Percentiles rank a stretch among this genome's conserved stretches.
These are phyloP conservation scores for Eclectus roratus DNA, from an alignment of 2,113 vertebrate species.

Conservation along the genomic window DNA sequence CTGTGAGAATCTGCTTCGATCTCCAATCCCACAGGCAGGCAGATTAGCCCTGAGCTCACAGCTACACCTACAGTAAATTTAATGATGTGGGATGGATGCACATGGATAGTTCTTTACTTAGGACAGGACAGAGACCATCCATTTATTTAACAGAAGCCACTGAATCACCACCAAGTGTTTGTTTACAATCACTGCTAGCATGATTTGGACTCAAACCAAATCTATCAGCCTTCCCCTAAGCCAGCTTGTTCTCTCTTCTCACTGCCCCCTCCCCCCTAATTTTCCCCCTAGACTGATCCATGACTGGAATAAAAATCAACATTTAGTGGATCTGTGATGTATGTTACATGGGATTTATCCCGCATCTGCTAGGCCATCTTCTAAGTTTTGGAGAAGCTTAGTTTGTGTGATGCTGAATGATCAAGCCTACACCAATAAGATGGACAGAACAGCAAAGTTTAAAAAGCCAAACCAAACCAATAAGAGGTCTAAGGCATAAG, in stretches of 20 bases:
- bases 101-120: neutral
- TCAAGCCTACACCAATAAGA: neutral
- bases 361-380: neutral
- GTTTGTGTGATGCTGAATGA: neutral
- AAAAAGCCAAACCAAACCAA: neutral
- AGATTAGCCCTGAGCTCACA: neutral
- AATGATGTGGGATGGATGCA: neutral
- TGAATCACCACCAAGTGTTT: neutral
- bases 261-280: accelerated
- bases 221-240: neutral
- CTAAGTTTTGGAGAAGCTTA: neutral
- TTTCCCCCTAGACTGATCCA: neutral
- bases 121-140: neutral
- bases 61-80: neutral
- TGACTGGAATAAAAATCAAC: neutral
- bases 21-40: neutral
- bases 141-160: neutral
- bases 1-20: neutral
- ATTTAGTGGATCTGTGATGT: neutral
- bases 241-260: neutral
- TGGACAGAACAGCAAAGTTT: neutral
- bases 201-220: neutral
- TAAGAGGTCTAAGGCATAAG: neutral
- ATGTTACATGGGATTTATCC: neutral
- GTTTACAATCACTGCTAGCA: neutral